Evolutionary conservation across 2,888 invertebrate genomes (phyloP).

Genomic region (Heliconius charithonia): DNA sequence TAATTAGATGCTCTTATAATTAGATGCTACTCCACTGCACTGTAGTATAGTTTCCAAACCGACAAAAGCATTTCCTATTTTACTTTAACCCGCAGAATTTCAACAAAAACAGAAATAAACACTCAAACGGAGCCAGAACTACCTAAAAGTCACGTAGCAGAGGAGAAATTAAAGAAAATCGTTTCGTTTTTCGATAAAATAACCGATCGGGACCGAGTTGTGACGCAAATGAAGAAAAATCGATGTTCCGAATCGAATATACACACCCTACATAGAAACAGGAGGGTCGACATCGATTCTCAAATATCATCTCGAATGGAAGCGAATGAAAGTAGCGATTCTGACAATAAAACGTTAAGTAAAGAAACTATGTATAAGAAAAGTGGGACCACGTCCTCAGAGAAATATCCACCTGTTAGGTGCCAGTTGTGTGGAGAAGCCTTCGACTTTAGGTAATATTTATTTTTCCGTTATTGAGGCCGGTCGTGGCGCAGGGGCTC

Average conservation of each 20-base stretch:
- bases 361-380: constrained; percentile 54
- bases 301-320: constrained; percentile 43
- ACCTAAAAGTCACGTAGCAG: constrained; percentile 55
- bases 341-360: constrained; percentile 59
- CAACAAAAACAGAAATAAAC: constrained; percentile 56
- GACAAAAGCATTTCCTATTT: not conserved
- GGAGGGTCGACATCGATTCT: constrained; percentile 35
- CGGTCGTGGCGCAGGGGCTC: too few species aligned
- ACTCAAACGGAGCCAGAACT: constrained; percentile 69
- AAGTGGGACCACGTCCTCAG: constrained; percentile 46
- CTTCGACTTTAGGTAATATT: constrained; percentile 61
- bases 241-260: constrained; percentile 59
- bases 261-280: constrained; percentile 47
- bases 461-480: too few species aligned
- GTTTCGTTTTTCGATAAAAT: constrained; percentile 77
- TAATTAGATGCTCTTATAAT: too few species aligned
- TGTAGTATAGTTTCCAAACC: not conserved
- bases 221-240: constrained; percentile 61
- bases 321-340: constrained; percentile 39
- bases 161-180: constrained; percentile 75
- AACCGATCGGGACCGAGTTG: constrained; percentile 59
- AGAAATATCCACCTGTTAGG: constrained; percentile 50
- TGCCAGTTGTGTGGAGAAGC: constrained; percentile 68
- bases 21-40: not conserved
- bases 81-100: constrained; percentile 27